Evolutionary conservation across 2,888 invertebrate genomes (phyloP).

Genomic region (Theretra japonica): DNA sequence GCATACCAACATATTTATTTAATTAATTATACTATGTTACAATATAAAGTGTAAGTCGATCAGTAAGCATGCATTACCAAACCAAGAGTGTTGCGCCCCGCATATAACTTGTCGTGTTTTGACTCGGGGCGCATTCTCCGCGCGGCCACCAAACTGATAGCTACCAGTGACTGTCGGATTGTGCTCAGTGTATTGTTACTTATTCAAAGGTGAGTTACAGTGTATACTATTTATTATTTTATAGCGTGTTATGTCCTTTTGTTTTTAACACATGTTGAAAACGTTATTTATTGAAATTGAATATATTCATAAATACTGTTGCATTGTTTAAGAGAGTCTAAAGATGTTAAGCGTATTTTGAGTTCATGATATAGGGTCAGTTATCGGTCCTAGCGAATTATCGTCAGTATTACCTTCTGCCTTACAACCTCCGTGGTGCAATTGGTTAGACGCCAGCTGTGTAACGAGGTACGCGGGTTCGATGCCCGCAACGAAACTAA

Average conservation of each 20-base stretch:
- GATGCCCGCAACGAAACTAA: too few relatives aligned
- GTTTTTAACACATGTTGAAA: neutral
- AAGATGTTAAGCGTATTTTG: too few relatives aligned
- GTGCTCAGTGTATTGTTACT: neutral
- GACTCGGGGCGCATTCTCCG: neutral
- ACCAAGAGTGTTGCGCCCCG: conserved; percentile 14
- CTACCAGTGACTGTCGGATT: conserved; percentile 16
- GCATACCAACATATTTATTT: too few relatives aligned
- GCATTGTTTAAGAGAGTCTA: too few relatives aligned
- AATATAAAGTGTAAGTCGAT: too few relatives aligned
- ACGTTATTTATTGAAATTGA: neutral
- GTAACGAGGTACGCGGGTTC: too few relatives aligned
- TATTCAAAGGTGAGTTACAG: neutral
- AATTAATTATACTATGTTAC: too few relatives aligned
- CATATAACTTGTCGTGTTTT: neutral
- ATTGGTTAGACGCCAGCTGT: too few relatives aligned
- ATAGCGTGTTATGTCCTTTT: neutral
- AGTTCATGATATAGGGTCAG: too few relatives aligned
- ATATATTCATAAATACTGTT: neutral
- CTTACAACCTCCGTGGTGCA: too few relatives aligned
- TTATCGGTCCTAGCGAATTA: too few relatives aligned
- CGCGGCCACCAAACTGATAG: neutral
- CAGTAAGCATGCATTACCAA: neutral
- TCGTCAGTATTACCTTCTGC: too few relatives aligned
- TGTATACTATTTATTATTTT: neutral